Evolutionary conservation across 2,888 invertebrate genomes (phyloP).

Genomic region (Kryphioiulus occultus): DNA sequence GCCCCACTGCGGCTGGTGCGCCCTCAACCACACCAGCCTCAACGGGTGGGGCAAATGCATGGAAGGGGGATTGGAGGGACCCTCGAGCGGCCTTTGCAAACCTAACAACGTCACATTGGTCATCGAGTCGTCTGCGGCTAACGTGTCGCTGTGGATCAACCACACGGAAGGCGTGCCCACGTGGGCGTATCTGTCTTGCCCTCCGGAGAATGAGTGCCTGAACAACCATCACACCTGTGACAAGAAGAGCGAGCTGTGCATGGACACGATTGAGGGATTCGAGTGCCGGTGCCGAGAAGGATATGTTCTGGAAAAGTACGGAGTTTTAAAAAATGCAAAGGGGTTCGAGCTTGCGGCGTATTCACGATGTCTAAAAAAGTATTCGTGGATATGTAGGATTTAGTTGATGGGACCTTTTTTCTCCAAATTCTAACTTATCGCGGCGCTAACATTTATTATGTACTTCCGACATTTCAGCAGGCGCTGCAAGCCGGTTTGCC

Average conservation of each 20-base stretch:
- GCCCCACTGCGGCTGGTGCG: constrained; percentile 95
- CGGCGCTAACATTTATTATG: too few species aligned
- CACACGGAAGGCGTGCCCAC: constrained; percentile 58
- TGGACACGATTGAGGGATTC: constrained; percentile 81
- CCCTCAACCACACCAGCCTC: constrained; percentile 66
- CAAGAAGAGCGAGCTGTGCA: constrained; percentile 84
- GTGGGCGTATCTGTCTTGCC: constrained; percentile 91
- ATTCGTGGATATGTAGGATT: too few species aligned
- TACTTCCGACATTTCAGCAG: constrained; percentile 50
- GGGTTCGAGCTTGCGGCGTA: too few species aligned
- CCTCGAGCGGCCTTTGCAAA: constrained; percentile 58
- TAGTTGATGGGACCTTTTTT: too few species aligned
- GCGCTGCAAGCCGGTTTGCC: constrained; percentile 61
- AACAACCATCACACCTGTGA: constrained; percentile 93
- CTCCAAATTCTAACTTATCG: too few species aligned
- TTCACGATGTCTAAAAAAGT: too few species aligned
- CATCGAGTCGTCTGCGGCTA: constrained; percentile 52
- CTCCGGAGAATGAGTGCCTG: constrained; percentile 90
- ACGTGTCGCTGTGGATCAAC: constrained; percentile 54
- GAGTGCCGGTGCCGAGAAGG: constrained; percentile 76
- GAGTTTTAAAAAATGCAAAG: not conserved
- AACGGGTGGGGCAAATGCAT: constrained; percentile 79
- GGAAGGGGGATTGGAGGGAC: constrained; percentile 77
- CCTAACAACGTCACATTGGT: constrained; percentile 56
- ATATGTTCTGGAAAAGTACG: constrained; percentile 67